Evolutionary conservation across 2,888 invertebrate species (phyloP).

Genomic region (Spatulosminthurus flaviceps): DNA sequence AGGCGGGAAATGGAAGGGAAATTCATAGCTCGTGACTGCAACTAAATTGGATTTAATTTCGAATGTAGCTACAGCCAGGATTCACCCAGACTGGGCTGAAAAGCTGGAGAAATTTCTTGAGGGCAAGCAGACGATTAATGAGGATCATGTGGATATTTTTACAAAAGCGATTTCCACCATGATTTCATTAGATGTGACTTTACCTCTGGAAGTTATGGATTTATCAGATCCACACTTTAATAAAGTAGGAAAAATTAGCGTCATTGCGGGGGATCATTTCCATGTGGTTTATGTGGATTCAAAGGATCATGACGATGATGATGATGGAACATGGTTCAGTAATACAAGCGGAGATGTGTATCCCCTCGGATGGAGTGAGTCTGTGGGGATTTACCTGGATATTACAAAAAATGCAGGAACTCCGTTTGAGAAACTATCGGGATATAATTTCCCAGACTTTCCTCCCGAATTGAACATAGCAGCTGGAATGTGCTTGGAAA

Average conservation of each 20-base stretch:
- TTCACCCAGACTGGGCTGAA: conserved; percentile 33
- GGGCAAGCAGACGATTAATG: conserved; percentile 31
- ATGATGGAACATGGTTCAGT: neutral
- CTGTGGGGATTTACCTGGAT: neutral
- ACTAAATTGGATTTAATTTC: conserved; percentile 16
- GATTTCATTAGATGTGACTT: conserved; percentile 7
- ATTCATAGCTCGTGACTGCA: no score
- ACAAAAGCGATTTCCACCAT: conserved; percentile 25
- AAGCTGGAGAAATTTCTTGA: neutral
- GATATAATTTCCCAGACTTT: conserved; percentile 1
- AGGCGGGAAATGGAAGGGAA: no score
- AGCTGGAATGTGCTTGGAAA: conserved; percentile 37
- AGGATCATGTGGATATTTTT: conserved; percentile 1
- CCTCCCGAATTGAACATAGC: conserved; percentile 25
- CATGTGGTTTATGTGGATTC: conserved; percentile 1
- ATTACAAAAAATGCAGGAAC: neutral
- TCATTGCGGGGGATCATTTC: conserved; percentile 28
- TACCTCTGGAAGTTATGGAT: conserved; percentile 39
- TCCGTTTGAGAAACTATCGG: neutral
- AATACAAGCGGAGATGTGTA: neutral
- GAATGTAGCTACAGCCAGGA: conserved; percentile 20
- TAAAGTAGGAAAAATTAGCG: conserved; percentile 31
- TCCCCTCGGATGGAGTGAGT: conserved; percentile 31
- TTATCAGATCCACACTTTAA: neutral
- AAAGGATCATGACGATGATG: neutral